Base-by-base conservation (phyloP, 2,113 vertebrate genomes). In the Xenopus laevis region DNA sequence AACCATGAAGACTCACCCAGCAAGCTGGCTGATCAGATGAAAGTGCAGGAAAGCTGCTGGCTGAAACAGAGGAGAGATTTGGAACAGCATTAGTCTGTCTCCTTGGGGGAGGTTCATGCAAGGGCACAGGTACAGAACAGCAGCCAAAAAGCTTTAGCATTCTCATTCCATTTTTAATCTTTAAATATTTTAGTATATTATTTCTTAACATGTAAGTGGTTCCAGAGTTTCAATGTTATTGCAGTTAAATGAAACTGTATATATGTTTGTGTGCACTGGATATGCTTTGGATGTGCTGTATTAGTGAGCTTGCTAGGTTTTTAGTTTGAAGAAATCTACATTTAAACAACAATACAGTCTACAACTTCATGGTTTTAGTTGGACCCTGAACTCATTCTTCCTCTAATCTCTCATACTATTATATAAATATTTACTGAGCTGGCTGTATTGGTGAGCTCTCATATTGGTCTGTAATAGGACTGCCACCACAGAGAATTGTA, bases 11-110 rank as follows among this genome's bases (percentile, higher is more conserved):
- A 90, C 45, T 89, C 88, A 75, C 84, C 95, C 80, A 87, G 79
- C 68, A 91, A 89, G 81, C 89, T 95, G 85, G 84, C 91, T 66
- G 87, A 93, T 67, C 86, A 92, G 64, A 85, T 93, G 85, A 94
- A 91, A 88, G 90, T 78, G 15, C 86, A 90, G 17, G 92, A 95
- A 86, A 88, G 86, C 79, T 90, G 79, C 57, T 95, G 94, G 95
- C 86, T 89, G 64, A 88, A 85, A 61, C 87, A 92, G 75, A 92
- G 91, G 79, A 86, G 72, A 44, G 87, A 87, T 64, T 80, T 94
- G 85, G 90, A 92, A 71, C 74, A 87, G 65, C 92, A 87, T 16
- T 94, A 93, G 81, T 84, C 84, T 0, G 82, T 78, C 84, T 93
- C 45, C 88, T 91, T 73, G 72, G 82, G n/a, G 2, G 87, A 92